phyloP scores from a whole-genome alignment of 2,113 vertebrate genomes.

The Prunella himalayana region DNA sequence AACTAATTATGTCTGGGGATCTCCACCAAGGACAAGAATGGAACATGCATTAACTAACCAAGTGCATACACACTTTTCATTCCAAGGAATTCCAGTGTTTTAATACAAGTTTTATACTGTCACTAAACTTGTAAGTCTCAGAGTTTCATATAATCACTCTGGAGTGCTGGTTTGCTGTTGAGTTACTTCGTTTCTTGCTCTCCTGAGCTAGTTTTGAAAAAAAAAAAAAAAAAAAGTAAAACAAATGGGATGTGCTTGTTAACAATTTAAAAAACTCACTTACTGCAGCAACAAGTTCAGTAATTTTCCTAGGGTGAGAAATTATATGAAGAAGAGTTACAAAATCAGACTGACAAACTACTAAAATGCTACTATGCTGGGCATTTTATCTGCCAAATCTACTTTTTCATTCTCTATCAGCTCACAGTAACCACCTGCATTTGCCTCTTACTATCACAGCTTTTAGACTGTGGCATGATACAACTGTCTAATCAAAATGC shows the following conservation, averaged over 20 bases:
- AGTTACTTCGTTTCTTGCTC: background rate
- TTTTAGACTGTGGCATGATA: background rate
- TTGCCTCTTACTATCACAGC: background rate
- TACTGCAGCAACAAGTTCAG: background rate
- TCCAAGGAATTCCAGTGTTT: background rate
- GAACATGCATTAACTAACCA: background rate
- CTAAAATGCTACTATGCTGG: background rate
- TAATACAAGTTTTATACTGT: background rate
- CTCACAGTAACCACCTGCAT: background rate
- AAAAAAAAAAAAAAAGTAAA: background rate
- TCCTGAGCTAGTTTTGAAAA: background rate
- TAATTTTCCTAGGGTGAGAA: background rate
- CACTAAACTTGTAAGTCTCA: background rate
- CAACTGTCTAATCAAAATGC: background rate
- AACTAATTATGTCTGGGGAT: background rate
- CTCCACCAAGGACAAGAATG: background rate
- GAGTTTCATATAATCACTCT: background rate
- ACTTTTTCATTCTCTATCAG: background rate
- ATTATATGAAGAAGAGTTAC: background rate
- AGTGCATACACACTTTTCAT: background rate
- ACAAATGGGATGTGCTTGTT: background rate
- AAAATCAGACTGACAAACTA: background rate
- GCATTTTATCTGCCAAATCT: background rate
- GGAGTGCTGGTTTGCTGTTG: rapidly evolving
- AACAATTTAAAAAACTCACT: background rate